phyloP scores from a whole-genome alignment of 2,797 vertebrate species.

The Coilia nasus region DNA sequence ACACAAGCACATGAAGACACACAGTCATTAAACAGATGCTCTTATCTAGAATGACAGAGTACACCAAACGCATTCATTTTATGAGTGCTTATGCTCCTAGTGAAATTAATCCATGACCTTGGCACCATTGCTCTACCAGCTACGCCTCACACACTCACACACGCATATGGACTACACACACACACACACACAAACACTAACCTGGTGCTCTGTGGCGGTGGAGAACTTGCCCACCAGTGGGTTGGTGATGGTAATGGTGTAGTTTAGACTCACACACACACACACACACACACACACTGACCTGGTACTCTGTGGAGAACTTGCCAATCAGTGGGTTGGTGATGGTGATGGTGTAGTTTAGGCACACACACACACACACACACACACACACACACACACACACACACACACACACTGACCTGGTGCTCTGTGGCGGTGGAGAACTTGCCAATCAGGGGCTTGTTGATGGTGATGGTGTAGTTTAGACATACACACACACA shows the following conservation, averaged over 20 bases:
- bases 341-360: conserved; percentile 91
- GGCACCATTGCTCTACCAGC: background rate
- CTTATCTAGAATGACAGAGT: background rate
- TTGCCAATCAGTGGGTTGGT: conserved; percentile 93
- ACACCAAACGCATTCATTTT: background rate
- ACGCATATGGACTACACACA: background rate
- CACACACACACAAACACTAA: conserved; percentile 53
- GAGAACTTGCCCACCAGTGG: conserved; percentile 92
- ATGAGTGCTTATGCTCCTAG: conserved; percentile 16
- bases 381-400: too few species aligned
- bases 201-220: conserved; percentile 93
- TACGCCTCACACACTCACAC: conserved; percentile 2
- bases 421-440: conserved; percentile 92
- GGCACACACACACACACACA: background rate
- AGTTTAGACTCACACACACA: conserved; percentile 75
- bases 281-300: background rate
- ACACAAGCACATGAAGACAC: background rate
- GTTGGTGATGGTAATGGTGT: conserved; percentile 90
- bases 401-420: conserved; percentile 68
- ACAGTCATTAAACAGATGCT: conserved; percentile 21
- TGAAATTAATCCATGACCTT: conserved; percentile 18
- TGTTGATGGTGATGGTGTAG: conserved; percentile 90
- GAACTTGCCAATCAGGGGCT: conserved; percentile 91
- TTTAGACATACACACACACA: conserved; percentile 78
- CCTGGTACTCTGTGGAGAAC: conserved; percentile 69